These are phyloP conservation scores for Volucella inflata DNA, from an alignment of 2,888 invertebrate genomes.

Conservation along the genomic window DNA sequence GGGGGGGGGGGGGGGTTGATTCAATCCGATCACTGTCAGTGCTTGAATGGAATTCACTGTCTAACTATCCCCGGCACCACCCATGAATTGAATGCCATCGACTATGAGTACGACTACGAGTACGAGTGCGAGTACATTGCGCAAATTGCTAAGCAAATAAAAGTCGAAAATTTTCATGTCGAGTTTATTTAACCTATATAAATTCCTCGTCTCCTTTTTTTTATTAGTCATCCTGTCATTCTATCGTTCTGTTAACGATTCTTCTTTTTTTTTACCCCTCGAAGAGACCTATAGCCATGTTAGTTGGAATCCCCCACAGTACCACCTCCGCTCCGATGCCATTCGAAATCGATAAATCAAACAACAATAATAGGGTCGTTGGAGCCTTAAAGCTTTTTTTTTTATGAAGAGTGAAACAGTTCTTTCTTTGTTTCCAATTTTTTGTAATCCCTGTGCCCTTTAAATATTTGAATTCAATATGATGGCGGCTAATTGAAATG, in stretches of 20 bases:
- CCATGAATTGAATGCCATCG: too few relatives aligned
- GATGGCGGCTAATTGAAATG: conserved; percentile 80
- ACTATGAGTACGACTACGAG: not conserved
- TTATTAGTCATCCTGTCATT: not conserved
- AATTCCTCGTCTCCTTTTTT: not conserved
- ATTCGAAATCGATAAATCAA: conserved; percentile 47
- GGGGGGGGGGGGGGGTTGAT: too few relatives aligned
- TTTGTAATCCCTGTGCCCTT: conserved; percentile 22
- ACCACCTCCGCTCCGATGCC: not conserved
- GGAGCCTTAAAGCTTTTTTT: conserved; percentile 20
- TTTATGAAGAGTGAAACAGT: not conserved
- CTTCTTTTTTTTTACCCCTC: not conserved
- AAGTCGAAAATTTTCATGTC: conserved; percentile 24
- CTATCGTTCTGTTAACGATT: too few relatives aligned
- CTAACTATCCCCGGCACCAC: too few relatives aligned
- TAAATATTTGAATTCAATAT: conserved; percentile 81
- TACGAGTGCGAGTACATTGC: not conserved
- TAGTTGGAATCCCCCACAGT: not conserved
- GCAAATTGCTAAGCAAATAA: conserved; percentile 35
- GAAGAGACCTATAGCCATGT: too few relatives aligned
- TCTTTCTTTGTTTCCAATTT: not conserved
- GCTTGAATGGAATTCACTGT: too few relatives aligned
- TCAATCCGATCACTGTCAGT: too few relatives aligned
- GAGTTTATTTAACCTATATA: conserved; percentile 44
- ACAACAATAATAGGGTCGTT: conserved; percentile 34